Conservation (phyloP, 2,888 invertebrate genomes). For the Sphecodes monilicornis region DNA sequence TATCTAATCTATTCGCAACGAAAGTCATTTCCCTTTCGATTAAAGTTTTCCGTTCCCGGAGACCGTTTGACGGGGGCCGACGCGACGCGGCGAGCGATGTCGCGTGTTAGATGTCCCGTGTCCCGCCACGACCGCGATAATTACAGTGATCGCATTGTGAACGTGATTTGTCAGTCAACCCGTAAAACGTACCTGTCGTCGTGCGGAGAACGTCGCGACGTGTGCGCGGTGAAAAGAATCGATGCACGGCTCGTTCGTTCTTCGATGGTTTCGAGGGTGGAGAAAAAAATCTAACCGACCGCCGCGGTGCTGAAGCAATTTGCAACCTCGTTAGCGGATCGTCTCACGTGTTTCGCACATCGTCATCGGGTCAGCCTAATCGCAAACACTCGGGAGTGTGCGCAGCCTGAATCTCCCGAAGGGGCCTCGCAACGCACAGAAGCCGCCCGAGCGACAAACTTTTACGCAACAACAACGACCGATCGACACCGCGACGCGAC, state of each 20-base stretch:
- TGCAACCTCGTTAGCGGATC: constrained; percentile 14
- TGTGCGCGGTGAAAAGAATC: background rate
- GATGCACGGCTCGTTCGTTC: background rate
- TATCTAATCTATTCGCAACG: constrained; percentile 57
- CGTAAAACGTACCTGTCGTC: constrained; percentile 4
- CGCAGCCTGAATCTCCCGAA: constrained; percentile 15
- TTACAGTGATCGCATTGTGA: constrained; percentile 37
- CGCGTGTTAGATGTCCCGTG: constrained; percentile 13
- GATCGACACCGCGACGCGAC: background rate
- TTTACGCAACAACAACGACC: constrained; percentile 27
- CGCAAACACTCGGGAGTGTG: background rate
- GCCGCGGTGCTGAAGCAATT: background rate
- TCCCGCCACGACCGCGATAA: constrained; percentile 21
- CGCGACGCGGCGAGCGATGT: constrained; percentile 10
- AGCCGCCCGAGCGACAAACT: background rate
- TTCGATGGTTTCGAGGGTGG: constrained; percentile 26
- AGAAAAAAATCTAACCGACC: background rate
- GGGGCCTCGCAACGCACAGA: constrained; percentile 4
- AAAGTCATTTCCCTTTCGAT: constrained; percentile 68
- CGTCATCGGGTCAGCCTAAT: background rate
- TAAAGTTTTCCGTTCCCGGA: constrained; percentile 34
- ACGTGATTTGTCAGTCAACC: constrained; percentile 22
- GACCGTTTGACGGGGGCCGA: constrained; percentile 27
- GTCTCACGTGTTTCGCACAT: constrained; percentile 10
- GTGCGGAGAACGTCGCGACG: background rate